Percentiles rank a stretch among this genome's conserved stretches.
These are phyloP conservation scores for Notarius quadriscutis DNA, from an alignment of 2,113 vertebrate species.

Conservation along the genomic window DNA sequence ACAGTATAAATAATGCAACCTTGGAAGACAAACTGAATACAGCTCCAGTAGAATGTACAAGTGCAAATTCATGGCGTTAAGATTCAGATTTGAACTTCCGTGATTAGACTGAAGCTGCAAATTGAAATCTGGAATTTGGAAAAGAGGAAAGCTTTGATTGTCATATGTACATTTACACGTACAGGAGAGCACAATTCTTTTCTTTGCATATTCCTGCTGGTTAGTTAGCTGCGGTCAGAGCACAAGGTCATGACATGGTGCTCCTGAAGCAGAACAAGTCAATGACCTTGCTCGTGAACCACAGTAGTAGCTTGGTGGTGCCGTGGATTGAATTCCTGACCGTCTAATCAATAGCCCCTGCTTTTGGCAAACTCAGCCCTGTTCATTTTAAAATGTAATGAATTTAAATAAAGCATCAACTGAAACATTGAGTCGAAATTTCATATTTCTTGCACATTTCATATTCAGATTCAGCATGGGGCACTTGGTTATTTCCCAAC, in stretches of 20 bases:
- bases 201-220: neutral
- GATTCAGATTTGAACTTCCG: neutral
- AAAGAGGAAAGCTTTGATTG: too few species aligned
- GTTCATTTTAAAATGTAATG: neutral
- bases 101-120: neutral
- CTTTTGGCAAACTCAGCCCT: neutral
- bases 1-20: constrained; percentile 11
- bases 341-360: neutral
- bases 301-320: neutral
- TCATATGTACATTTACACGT: neutral
- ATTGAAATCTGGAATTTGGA: neutral
- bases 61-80: neutral
- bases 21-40: neutral
- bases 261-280: neutral
- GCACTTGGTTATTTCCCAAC: neutral
- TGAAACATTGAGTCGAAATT: neutral
- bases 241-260: neutral
- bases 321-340: neutral
- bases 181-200: neutral
- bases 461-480: neutral
- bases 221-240: neutral
- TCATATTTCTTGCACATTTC: neutral
- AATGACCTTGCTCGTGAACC: neutral
- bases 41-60: neutral
- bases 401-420: neutral